phyloP scores from a whole-genome alignment of 1,140 invertebrate genomes.

The Augochlora pura region DNA sequence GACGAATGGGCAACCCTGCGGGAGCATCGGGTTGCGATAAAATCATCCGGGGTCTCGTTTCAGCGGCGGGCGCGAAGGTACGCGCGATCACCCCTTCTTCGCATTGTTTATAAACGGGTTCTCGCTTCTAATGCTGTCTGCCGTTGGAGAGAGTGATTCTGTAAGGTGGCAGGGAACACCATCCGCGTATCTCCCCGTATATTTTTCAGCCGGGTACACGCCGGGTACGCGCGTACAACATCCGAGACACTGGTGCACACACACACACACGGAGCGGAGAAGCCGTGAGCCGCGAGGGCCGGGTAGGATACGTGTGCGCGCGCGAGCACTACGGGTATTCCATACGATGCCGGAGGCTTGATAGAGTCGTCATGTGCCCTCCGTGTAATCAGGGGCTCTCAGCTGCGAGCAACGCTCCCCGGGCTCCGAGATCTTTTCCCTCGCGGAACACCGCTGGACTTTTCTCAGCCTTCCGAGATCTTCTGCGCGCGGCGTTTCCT shows the following conservation, averaged over 20 bases:
- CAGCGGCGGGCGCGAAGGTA: not conserved
- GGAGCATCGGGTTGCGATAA: conserved; percentile 31
- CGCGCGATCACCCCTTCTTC: not conserved
- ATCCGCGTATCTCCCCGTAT: conserved; percentile 28
- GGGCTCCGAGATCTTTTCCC: no score
- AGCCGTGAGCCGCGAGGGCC: conserved; percentile 10
- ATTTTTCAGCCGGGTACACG: conserved; percentile 35
- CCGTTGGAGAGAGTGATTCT: conserved; percentile 14
- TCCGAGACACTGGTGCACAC: conserved; percentile 4
- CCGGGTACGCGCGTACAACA: conserved; percentile 27
- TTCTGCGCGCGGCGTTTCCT: no score
- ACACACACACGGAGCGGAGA: no score
- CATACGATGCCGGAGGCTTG: conserved; percentile 60
- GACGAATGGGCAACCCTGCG: conserved; percentile 5
- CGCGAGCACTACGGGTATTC: conserved; percentile 53
- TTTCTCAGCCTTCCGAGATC: no score
- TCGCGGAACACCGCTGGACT: no score
- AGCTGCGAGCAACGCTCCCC: conserved; percentile 42
- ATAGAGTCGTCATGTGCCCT: conserved; percentile 71
- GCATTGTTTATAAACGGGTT: conserved; percentile 44
- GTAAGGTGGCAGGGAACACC: conserved; percentile 30
- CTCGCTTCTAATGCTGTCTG: conserved; percentile 22
- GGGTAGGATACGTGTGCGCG: conserved; percentile 34
- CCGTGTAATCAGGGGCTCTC: conserved; percentile 70
- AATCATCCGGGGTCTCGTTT: conserved; percentile 11